Evolutionary conservation across 2,888 invertebrate genomes (phyloP), one percentile per base, ranked within the genome.

Genomic region (Heteromyza rotundicornis): DNA sequence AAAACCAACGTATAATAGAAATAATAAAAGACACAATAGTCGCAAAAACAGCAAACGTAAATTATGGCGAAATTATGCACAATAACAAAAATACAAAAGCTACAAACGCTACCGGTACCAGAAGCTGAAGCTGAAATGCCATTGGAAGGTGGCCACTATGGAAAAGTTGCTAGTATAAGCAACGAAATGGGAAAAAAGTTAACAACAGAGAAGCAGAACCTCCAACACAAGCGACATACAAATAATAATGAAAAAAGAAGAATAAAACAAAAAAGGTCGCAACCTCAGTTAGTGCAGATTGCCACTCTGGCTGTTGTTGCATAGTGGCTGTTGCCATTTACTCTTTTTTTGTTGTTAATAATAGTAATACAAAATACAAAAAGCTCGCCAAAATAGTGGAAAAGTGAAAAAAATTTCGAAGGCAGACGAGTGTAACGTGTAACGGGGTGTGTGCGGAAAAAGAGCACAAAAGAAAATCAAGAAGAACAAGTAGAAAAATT

Each of bases 261-360:
- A 50, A 23, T 2, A 50, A 16, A 19, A 16, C 50, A 50, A 50
- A 50, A n/a, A 50, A 19, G 23, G 50, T 50, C 23, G 20, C 50
- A 50, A 50, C 40, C 40, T n/a, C 40, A 2, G 40, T 40, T 40
- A 40, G 40, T 14, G 40, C 14, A 40, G 40, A 47, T 59, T 59
- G 54, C 19, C n/a, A n/a, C n/a, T 59, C n/a, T 24, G 40, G 59
- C 53, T 59, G 61, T 59, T 47, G 44, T 59, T 59, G 59, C 53
- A 53, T 40, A 10, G 55, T 62, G 59, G 32, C 63, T 63, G 65
- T 60, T 64, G 67, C 51, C 58, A 58, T 16, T 67, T 57, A 52
- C 63, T 52, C 62, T 66, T 58, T 50, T 60, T 16, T 50, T 63
- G 49, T 55, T 54, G 58, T 62, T 57, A 62, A 53, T 59, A 55